Evolutionary conservation across 2,888 invertebrate genomes (phyloP).

Genomic region (Metallyticus violacea): DNA sequence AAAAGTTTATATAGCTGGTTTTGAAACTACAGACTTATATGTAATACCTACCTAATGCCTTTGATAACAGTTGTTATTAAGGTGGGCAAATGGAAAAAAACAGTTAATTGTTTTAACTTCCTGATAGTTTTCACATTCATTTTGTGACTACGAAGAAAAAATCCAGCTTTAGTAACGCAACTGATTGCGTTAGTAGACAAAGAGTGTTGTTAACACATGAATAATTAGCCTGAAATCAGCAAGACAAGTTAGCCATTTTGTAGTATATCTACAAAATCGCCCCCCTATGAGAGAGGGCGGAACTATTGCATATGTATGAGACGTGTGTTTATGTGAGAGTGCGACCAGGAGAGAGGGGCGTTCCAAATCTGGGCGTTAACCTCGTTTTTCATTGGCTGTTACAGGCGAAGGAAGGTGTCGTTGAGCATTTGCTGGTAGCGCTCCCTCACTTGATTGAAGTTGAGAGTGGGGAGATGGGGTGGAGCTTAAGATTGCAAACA

Average conservation of each 20-base stretch:
- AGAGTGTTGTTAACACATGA: background rate
- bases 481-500: background rate
- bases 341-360: background rate
- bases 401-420: background rate
- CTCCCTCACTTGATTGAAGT: background rate
- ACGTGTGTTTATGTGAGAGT: background rate
- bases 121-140: too few species aligned
- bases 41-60: too few species aligned
- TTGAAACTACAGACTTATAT: too few species aligned
- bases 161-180: too few species aligned
- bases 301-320: background rate
- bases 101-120: too few species aligned
- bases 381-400: background rate
- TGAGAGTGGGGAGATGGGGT: background rate
- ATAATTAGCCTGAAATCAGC: background rate
- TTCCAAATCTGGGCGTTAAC: background rate
- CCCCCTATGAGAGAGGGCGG: background rate
- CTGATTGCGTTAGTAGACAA: background rate
- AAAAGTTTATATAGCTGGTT: too few species aligned
- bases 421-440: background rate
- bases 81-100: too few species aligned
- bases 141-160: too few species aligned
- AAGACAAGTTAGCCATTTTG: slow-evolving; percentile 28
- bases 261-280: background rate
- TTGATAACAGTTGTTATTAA: too few species aligned